phyloP scores from a whole-genome alignment of 1,140 invertebrate species.

The Drosophila novamexicana region DNA sequence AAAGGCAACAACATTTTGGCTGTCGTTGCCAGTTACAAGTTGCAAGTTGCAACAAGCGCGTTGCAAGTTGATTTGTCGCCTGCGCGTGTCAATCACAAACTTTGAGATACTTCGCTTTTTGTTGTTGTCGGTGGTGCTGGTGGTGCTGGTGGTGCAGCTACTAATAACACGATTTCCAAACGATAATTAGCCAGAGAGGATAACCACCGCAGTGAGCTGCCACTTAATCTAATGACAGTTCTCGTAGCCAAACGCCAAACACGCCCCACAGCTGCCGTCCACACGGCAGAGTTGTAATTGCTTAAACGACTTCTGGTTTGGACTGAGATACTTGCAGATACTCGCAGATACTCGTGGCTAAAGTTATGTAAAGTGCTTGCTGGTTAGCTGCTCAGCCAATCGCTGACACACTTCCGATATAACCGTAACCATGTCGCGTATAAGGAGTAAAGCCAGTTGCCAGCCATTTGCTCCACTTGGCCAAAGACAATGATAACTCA shows the following conservation, averaged over 20 bases:
- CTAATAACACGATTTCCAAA: conserved; percentile 76
- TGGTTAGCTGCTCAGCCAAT: conserved; percentile 29
- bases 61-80: conserved; percentile 74
- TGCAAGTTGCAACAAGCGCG: not conserved
- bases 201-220: conserved; percentile 45
- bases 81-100: conserved; percentile 75
- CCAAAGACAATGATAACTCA: conserved; percentile 54
- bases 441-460: conserved; percentile 49
- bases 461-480: conserved; percentile 36
- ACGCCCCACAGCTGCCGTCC: conserved; percentile 18
- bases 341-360: conserved; percentile 14
- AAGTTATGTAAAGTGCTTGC: conserved; percentile 52
- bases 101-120: conserved; percentile 26
- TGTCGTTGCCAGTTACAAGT: not conserved
- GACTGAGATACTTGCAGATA: conserved; percentile 47
- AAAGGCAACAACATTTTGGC: conserved; percentile 42
- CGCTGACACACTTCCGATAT: conserved; percentile 76
- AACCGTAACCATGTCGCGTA: conserved; percentile 50
- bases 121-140: not conserved
- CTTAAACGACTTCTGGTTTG: conserved; percentile 77
- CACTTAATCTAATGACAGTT: conserved; percentile 81
- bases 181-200: conserved; percentile 64
- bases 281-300: conserved; percentile 48
- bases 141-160: conserved; percentile 23
- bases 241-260: conserved; percentile 36